These are phyloP conservation scores for Aphidoletes aphidimyza DNA, from an alignment of 2,888 invertebrate species.

Conservation along the genomic window DNA sequence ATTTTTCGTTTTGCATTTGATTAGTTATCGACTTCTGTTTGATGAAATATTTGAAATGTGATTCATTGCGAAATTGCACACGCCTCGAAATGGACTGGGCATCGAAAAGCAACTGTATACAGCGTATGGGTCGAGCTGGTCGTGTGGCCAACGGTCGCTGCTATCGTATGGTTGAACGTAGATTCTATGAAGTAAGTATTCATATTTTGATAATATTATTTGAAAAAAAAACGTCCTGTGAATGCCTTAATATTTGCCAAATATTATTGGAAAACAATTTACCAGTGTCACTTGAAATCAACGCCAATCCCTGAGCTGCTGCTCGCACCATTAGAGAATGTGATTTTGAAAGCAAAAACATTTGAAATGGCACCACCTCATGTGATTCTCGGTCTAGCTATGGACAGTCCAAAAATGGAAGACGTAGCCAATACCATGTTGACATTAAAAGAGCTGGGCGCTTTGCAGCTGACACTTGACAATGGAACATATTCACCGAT, in stretches of 20 bases:
- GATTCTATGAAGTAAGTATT: not conserved
- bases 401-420: constrained; percentile 86
- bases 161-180: constrained; percentile 75
- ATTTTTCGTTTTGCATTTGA: not conserved
- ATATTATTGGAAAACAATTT: too few relatives aligned
- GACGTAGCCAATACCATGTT: constrained; percentile 85
- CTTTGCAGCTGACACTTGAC: constrained; percentile 70
- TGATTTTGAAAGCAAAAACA: constrained; percentile 83
- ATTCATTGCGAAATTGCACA: constrained; percentile 75
- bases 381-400: constrained; percentile 80
- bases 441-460: constrained; percentile 77
- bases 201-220: not conserved
- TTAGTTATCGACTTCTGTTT: constrained; percentile 94
- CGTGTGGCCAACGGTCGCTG: constrained; percentile 84
- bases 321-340: constrained; percentile 81
- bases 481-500: constrained; percentile 62
- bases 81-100: constrained; percentile 86
- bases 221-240: too few relatives aligned
- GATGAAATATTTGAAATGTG: constrained; percentile 82
- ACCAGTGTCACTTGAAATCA: constrained; percentile 64
- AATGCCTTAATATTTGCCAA: too few relatives aligned
- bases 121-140: constrained; percentile 89
- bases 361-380: constrained; percentile 84
- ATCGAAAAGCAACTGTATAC: constrained; percentile 87
- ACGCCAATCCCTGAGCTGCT: constrained; percentile 80